Base-by-base conservation (phyloP, 2,797 vertebrate genomes). In the Todus mexicanus region DNA sequence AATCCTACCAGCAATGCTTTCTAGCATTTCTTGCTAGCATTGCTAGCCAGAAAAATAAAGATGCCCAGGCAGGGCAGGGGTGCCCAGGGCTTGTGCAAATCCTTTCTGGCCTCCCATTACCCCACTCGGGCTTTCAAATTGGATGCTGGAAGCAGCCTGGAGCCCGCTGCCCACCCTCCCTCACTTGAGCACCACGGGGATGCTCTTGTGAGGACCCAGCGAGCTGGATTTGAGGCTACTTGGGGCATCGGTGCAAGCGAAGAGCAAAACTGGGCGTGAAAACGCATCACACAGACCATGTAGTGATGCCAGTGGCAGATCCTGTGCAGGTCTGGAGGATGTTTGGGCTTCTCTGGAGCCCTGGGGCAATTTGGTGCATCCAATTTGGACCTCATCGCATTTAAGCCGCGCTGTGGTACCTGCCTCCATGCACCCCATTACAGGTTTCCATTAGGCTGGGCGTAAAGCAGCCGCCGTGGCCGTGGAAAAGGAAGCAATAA, bases 161-260 rank as follows among this genome's bases (percentile, higher is more conserved):
- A 35, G 19, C 27, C 7, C 19, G 1, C 5, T 71, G 84, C 64
- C 33, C 26, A 11, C n/a, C 38, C 29, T 33, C 19, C 35, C 10
- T 29, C 2, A 0, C 45, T 73, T 53, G 33, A 29, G 8, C 1
- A 4, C 11, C 14, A 1, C 26, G 7, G 9, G 48, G 53, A 15
- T 47, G 61, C 23, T 65, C 33, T 7, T 8, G 47, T 29, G 73
- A 70, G 73, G 78, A 15, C 14, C 16, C 26, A n/a, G n/a, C 0
- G 1, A 50, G 40, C 16, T 9, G 57, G 40, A 25, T 33, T 37
- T 23, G 42, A 43, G 47, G 37, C 27, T 16, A 20, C 50, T 42
- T 1, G 0, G 50, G 74, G 48, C 68, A 51, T 23, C 1, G 0
- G 37, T 3, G 1, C 48, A 27, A 48, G 65, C 27, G 11, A 80